Conservation (phyloP, 2,797 vertebrate genomes). For the Alfaro cultratus region DNA sequence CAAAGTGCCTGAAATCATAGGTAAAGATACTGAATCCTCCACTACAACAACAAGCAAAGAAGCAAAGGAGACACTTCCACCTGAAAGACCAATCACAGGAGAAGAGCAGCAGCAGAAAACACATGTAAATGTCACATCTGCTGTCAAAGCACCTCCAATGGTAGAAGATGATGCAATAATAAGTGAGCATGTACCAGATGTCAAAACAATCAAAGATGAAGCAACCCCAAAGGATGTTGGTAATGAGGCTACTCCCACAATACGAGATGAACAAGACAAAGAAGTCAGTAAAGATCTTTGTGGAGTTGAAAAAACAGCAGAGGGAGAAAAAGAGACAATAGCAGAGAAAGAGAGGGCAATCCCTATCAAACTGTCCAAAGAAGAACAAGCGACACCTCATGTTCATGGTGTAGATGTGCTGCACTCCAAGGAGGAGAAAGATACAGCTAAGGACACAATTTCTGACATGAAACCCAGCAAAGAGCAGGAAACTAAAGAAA, state of each 20-base stretch:
- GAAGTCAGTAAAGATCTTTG: constrained; percentile 36
- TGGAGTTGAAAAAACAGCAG: constrained; percentile 28
- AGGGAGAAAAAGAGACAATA: constrained; percentile 35
- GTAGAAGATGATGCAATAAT: constrained; percentile 29
- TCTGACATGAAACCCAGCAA: constrained; percentile 30
- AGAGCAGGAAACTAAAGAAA: constrained; percentile 39
- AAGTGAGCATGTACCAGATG: constrained; percentile 19
- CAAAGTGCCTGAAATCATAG: constrained; percentile 9
- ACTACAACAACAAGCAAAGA: constrained; percentile 10
- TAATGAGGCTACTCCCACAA: constrained; percentile 3
- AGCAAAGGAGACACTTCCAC: constrained; percentile 24
- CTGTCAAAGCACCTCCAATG: constrained; percentile 13
- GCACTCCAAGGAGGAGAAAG: constrained; percentile 38
- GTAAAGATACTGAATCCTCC: constrained; percentile 31
- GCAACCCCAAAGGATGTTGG: constrained; percentile 22
- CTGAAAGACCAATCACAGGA: constrained; percentile 18
- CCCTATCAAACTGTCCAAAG: constrained; percentile 28
- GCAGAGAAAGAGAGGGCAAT: constrained; percentile 27
- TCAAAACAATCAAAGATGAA: constrained; percentile 29
- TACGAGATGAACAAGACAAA: constrained; percentile 27
- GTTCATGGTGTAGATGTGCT: constrained; percentile 20
- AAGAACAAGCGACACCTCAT: constrained; percentile 28
- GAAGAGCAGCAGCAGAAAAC: constrained; percentile 27
- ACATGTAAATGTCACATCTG: constrained; percentile 15
- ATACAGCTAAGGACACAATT: constrained; percentile 18